These are phyloP conservation scores for Scomber japonicus DNA, from an alignment of 2,113 vertebrate genomes.

Conservation along the genomic window DNA sequence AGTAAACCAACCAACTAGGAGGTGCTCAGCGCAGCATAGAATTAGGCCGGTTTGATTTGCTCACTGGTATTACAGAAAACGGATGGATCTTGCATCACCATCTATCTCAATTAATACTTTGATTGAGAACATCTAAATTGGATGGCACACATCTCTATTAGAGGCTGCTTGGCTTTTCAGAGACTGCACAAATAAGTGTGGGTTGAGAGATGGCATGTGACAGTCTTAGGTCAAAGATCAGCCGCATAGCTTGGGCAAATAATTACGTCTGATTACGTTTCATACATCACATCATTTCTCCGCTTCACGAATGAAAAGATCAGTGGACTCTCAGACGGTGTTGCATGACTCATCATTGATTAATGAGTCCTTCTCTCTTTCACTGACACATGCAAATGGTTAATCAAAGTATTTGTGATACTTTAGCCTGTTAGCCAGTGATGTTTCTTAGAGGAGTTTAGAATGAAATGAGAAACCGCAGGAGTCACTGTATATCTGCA, in stretches of 20 bases:
- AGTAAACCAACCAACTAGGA: constrained; percentile 43
- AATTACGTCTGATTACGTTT: constrained; percentile 68
- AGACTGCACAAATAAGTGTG: constrained; percentile 46
- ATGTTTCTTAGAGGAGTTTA: constrained; percentile 18
- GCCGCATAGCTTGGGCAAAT: constrained; percentile 45
- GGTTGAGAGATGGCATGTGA: constrained; percentile 61
- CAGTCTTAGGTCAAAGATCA: constrained; percentile 69
- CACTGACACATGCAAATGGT: constrained; percentile 43
- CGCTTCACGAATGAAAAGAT: constrained; percentile 54
- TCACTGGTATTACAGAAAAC: constrained; percentile 69
- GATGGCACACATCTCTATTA: constrained; percentile 65
- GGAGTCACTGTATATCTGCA: constrained; percentile 13
- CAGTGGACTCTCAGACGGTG: constrained; percentile 53
- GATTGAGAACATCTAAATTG: constrained; percentile 68
- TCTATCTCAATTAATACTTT: constrained; percentile 77
- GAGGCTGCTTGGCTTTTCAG: constrained; percentile 64
- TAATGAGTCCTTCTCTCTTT: constrained; percentile 49
- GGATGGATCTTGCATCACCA: constrained; percentile 75
- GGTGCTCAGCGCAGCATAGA: constrained; percentile 49
- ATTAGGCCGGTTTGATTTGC: constrained; percentile 66
- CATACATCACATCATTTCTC: constrained; percentile 52
- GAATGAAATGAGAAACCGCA: constrained; percentile 23
- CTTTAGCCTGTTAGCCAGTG: constrained; percentile 20
- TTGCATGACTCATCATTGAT: constrained; percentile 50
- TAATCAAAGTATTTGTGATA: constrained; percentile 52